Base-by-base conservation (phyloP, 2,888 invertebrate species). In the Anorthoa munda region DNA sequence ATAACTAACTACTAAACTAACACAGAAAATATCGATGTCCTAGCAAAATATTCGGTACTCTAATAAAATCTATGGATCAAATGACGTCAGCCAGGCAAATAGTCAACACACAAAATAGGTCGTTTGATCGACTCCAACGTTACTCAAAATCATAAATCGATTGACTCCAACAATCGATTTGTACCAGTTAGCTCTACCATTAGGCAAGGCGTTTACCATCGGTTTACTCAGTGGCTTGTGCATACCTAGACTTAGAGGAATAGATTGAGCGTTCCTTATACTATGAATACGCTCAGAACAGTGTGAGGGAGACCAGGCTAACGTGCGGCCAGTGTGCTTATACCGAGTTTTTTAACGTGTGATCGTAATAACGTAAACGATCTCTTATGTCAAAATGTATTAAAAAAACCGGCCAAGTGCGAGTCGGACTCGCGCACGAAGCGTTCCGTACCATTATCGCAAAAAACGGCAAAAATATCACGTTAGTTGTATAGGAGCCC, bases 101-200 rank as follows among this genome's bases (percentile, higher is more conserved):
- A 67, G 46, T 60, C 48, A 56, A 26, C 21, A 26, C 23, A 71
- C 58, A 76, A 65, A 81, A 39, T 46, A 69, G 26, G 55, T 66
- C 51, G n/a, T 67, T 63, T 67, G 63, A 71, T 76, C 65, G 58
- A 68, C 46, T 51, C 31, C 21, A 67, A 31, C 66, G 45, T 55
- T 48, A 59, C 64, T 65, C 18, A 39, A 55, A 53, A 45, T 75
- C 79, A 55, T 83, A 83, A 85, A 83, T 83, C 83, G 67, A 72
- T 75, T 68, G 45, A 58, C 26, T 67, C 15, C 56, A 67, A 85
- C 66, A 85, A 75, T 85, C 83, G 79, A 56, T 71, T 65, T 48
- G 72, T 59, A 75, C 39, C 59, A 80, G 75, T 75, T 75, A 77
- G 70, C 77, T 68, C 51, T 31, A 60, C 83, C 71, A 85, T 83